Conservation (phyloP, 2,797 vertebrate species). For the Apodemus agrarius region DNA sequence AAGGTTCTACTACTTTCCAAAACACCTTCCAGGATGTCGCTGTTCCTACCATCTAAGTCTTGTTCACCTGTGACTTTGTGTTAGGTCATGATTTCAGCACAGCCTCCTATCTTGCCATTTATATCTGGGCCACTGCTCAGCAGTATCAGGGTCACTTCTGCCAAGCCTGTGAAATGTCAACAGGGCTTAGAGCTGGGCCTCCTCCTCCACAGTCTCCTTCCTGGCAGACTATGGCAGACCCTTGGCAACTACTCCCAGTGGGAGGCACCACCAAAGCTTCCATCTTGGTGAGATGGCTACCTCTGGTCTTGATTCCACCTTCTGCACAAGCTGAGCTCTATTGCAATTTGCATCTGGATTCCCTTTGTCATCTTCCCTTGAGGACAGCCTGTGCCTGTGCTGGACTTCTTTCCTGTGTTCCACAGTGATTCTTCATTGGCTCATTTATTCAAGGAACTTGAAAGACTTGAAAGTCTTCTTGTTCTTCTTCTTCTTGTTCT, state of each 20-base stretch:
- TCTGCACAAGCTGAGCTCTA: neutral
- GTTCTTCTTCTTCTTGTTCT: no score
- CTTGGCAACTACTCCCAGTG: neutral
- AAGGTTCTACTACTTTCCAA: neutral
- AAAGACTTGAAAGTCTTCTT: no score
- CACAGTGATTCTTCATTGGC: neutral
- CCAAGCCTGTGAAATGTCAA: no score
- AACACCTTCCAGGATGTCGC: neutral
- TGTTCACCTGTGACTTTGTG: neutral
- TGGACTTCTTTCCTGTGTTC: neutral
- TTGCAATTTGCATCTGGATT: neutral
- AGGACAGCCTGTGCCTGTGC: neutral
- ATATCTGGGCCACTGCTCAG: neutral
- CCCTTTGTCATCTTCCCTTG: neutral
- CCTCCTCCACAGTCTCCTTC: no score
- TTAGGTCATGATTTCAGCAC: neutral
- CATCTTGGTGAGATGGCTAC: neutral
- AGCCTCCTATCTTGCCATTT: neutral
- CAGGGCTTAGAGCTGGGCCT: neutral
- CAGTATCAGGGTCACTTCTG: neutral
- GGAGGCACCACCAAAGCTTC: neutral
- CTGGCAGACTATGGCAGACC: neutral
- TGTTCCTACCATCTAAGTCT: neutral
- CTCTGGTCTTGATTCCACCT: neutral
- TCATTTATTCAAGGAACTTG: neutral